Conservation (phyloP, 2,888 invertebrate species). For the Drosophila sordidapex region DNA sequence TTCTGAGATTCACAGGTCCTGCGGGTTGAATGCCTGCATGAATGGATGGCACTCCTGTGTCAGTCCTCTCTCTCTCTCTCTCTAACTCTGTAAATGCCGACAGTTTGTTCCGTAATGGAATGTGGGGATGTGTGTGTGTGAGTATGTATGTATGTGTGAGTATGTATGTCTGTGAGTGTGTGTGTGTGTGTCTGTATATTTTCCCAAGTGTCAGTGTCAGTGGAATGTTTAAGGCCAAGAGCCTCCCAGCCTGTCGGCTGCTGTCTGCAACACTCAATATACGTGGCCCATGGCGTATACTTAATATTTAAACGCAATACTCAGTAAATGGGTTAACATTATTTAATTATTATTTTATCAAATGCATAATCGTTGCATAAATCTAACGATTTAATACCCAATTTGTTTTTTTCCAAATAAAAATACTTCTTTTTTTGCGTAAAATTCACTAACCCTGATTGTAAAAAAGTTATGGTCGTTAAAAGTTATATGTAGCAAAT, state of each 20-base stretch:
- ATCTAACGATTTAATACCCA: not conserved
- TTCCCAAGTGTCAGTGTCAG: conserved; percentile 19
- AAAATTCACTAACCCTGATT: not conserved
- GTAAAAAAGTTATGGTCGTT: not conserved
- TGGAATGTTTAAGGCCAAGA: conserved; percentile 42
- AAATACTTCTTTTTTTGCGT: not conserved
- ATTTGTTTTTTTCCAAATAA: not conserved
- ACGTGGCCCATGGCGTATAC: conserved; percentile 32
- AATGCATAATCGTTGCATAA: not conserved
- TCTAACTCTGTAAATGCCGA: conserved; percentile 17
- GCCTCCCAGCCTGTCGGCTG: conserved; percentile 8
- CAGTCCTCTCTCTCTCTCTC: not conserved
- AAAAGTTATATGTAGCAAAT: not conserved
- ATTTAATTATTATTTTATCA: not conserved
- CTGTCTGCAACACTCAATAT: conserved; percentile 25
- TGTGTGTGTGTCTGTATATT: conserved; percentile 9
- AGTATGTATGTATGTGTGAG: not conserved
- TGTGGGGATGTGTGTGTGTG: conserved; percentile 2
- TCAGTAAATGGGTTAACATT: not conserved
- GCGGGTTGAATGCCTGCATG: not conserved
- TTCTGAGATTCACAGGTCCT: conserved; percentile 4
- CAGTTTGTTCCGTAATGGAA: conserved; percentile 29
- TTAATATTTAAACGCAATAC: conserved; percentile 20
- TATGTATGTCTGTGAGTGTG: not conserved
- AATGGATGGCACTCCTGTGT: conserved; percentile 42